These are phyloP conservation scores for Hylia prasina DNA, from an alignment of 2,113 vertebrate genomes.

Conservation along the genomic window DNA sequence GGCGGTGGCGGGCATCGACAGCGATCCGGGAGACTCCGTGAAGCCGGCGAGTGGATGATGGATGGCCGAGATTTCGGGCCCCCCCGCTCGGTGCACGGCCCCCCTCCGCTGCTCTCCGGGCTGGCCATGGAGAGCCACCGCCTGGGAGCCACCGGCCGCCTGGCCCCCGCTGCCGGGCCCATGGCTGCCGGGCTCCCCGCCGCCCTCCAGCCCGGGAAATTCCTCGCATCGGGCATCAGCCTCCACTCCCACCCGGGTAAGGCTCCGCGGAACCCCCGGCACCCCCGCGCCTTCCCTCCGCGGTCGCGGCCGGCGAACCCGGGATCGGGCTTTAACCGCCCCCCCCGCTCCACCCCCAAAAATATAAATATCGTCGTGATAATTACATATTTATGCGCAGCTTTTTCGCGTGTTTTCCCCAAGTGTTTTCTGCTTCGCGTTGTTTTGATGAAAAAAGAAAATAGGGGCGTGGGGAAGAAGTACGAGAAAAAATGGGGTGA, in stretches of 20 bases:
- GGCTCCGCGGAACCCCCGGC: constrained; percentile 29
- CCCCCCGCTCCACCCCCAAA: too few species aligned
- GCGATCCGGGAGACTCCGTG: constrained; percentile 19
- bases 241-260: constrained; percentile 91
- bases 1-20: constrained; percentile 4
- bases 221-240: constrained; percentile 86
- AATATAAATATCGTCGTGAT: not conserved
- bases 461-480: not conserved
- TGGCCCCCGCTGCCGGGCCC: constrained; percentile 82
- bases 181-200: constrained; percentile 82
- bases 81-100: constrained; percentile 89
- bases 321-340: not conserved
- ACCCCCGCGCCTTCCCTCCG: not conserved
- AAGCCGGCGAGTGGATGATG: constrained; percentile 81
- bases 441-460: not conserved
- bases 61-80: constrained; percentile 97
- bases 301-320: not conserved
- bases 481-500: fast-evolving
- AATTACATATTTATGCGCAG: not conserved
- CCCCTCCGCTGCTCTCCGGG: constrained; percentile 86
- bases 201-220: constrained; percentile 87
- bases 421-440: not conserved
- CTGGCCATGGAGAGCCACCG: constrained; percentile 90
- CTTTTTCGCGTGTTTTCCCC: not conserved
- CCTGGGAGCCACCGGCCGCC: constrained; percentile 83